Conservation (phyloP, 2,888 invertebrate genomes). For the Isotomurus palustris region DNA sequence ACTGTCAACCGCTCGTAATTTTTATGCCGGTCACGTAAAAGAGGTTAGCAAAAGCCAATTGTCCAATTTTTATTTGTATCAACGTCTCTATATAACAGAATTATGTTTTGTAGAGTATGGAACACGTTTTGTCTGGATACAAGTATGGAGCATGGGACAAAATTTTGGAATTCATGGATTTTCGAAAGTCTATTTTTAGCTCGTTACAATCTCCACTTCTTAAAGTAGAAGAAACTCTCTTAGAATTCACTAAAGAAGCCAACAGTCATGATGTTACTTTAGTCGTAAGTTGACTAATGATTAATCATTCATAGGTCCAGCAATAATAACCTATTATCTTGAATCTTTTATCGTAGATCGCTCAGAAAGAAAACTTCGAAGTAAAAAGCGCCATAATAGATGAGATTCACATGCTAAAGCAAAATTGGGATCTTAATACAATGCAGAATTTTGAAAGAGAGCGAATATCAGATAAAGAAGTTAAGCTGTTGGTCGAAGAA, state of each 20-base stretch:
- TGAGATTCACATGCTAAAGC: conserved; percentile 12
- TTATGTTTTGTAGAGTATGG: conserved; percentile 68
- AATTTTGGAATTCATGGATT: conserved; percentile 81
- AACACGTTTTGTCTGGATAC: conserved; percentile 85
- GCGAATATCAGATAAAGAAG: conserved; percentile 8
- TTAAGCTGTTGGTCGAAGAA: conserved; percentile 17
- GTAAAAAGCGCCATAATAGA: neutral
- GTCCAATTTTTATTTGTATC: neutral
- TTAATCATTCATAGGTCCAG: neutral
- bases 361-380: conserved; percentile 3
- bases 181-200: conserved; percentile 71
- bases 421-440: conserved; percentile 39
- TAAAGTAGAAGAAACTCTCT: conserved; percentile 63
- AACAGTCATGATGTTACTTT: conserved; percentile 45
- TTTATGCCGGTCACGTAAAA: conserved; percentile 81
- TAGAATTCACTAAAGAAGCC: conserved; percentile 61
- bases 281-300: conserved; percentile 13
- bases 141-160: conserved; percentile 92
- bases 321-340: neutral
- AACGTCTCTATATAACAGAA: neutral
- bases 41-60: conserved; percentile 59
- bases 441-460: conserved; percentile 21
- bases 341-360: conserved; percentile 10
- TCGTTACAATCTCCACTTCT: conserved; percentile 71
- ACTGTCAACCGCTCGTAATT: conserved; percentile 71